These are phyloP conservation scores for Conops quadrifasciatus DNA, from an alignment of 2,888 invertebrate species.

Conservation along the genomic window DNA sequence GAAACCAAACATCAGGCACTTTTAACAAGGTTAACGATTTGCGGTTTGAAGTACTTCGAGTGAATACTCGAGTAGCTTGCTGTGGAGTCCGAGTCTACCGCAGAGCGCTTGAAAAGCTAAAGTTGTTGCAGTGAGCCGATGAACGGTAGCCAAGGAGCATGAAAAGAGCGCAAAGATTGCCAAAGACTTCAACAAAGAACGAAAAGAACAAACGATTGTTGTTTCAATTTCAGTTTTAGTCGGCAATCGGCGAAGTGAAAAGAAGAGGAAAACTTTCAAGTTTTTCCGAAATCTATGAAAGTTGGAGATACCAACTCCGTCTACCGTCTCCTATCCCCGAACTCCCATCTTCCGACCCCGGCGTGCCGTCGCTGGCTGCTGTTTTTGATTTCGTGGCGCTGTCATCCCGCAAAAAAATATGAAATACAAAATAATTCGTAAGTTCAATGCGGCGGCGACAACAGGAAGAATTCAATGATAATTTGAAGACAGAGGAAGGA, in stretches of 20 bases:
- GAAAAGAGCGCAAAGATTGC: constrained; percentile 45
- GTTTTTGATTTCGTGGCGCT: too few species aligned
- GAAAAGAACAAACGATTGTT: constrained; percentile 37
- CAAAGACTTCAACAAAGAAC: constrained; percentile 54
- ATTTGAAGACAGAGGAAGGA: constrained; percentile 58
- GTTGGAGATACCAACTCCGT: too few species aligned
- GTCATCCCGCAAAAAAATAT: too few species aligned
- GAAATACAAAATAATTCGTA: constrained; percentile 44
- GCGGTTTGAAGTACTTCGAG: constrained; percentile 37
- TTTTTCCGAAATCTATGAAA: too few species aligned
- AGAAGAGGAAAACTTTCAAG: background rate
- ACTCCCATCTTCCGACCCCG: too few species aligned
- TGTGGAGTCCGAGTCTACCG: constrained; percentile 20
- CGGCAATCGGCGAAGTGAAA: constrained; percentile 47
- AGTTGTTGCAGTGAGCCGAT: constrained; percentile 42
- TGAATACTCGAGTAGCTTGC: too few species aligned
- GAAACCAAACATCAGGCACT: constrained; percentile 38
- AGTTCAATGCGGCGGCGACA: constrained; percentile 29
- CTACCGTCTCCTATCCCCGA: too few species aligned
- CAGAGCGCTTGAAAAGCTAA: constrained; percentile 50
- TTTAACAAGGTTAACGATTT: constrained; percentile 59
- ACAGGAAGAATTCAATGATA: constrained; percentile 55
- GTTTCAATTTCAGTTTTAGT: constrained; percentile 8
- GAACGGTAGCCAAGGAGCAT: constrained; percentile 25
- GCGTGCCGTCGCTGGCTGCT: constrained; percentile 21